phyloP scores from a whole-genome alignment of 1,140 invertebrate genomes.

The Sycobia sp. region DNA sequence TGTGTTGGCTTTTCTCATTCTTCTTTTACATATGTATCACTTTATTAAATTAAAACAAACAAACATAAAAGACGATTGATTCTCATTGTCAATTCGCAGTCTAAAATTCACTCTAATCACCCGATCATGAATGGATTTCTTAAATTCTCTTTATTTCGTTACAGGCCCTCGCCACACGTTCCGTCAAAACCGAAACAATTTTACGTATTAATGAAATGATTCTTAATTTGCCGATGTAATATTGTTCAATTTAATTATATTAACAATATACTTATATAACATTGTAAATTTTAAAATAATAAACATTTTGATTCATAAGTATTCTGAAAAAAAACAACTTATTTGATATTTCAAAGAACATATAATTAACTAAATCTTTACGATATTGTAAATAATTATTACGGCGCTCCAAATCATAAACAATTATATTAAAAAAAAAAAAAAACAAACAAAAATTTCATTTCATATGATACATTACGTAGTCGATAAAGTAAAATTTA shows the following conservation, averaged over 20 bases:
- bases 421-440: background rate
- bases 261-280: too few species aligned
- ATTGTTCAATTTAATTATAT: background rate
- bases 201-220: background rate
- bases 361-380: background rate
- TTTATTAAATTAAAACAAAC: constrained; percentile 18
- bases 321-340: too few species aligned
- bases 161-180: too few species aligned
- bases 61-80: too few species aligned
- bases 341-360: too few species aligned
- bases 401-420: background rate
- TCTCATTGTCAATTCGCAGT: too few species aligned
- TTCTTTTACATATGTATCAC: background rate
- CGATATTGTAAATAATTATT: background rate
- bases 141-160: too few species aligned
- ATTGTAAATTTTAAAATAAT: too few species aligned
- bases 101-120: constrained; percentile 18
- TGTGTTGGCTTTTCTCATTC: constrained; percentile 2
- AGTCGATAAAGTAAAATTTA: background rate
- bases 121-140: background rate
- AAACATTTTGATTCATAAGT: too few species aligned
- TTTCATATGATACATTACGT: background rate
- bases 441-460: background rate
- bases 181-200: too few species aligned
- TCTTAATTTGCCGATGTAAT: background rate